phyloP scores from a whole-genome alignment of 2,797 vertebrate species.

The Taenioides sp. region DNA sequence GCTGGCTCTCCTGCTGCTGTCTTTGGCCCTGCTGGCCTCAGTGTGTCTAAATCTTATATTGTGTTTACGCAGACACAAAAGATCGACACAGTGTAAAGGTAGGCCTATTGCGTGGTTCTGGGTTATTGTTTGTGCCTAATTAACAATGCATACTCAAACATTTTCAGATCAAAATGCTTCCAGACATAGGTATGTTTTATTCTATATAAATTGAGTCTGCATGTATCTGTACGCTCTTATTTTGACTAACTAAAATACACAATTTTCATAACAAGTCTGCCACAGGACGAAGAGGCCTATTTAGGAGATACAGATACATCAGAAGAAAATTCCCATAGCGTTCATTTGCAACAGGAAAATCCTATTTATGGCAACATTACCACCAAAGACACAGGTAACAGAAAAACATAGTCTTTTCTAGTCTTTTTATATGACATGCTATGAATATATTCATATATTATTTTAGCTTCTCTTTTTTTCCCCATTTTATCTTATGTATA shows the following conservation, averaged over 20 bases:
- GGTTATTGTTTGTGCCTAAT: background rate
- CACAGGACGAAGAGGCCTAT: conserved; percentile 47
- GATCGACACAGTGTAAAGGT: conserved; percentile 48
- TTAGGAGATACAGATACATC: conserved; percentile 30
- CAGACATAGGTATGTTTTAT: conserved; percentile 48
- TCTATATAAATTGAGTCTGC: background rate
- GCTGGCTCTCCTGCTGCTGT: conserved; percentile 27
- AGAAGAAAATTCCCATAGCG: conserved; percentile 61
- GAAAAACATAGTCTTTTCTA: background rate
- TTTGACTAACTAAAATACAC: conserved; percentile 5
- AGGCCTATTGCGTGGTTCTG: background rate
- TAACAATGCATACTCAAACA: background rate
- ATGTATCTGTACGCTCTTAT: background rate
- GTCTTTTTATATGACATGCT: background rate
- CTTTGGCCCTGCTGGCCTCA: conserved; percentile 65
- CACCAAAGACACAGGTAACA: conserved; percentile 60
- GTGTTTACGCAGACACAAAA: conserved; percentile 46
- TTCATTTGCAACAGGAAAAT: conserved; percentile 66
- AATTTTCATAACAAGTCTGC: conserved; percentile 30
- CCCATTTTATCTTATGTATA: background rate
- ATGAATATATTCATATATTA: too few relatives aligned
- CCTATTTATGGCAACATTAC: conserved; percentile 81
- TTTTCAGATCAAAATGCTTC: conserved; percentile 39
- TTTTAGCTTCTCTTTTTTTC: too few relatives aligned
- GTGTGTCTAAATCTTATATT: conserved; percentile 65